phyloP scores from a whole-genome alignment of 2,888 invertebrate species.

The Ophion ellenae region DNA sequence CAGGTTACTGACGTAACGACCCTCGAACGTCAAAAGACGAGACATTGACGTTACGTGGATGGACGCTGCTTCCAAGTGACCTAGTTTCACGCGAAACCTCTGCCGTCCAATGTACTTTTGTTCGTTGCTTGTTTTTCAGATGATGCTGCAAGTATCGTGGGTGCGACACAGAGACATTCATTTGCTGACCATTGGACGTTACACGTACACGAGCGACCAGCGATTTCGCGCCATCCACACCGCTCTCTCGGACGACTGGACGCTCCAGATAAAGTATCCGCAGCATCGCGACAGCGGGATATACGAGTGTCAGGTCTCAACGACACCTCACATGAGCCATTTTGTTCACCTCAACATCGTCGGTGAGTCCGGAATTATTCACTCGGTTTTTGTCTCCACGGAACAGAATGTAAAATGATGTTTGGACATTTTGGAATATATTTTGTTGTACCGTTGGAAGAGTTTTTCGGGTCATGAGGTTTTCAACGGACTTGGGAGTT shows the following conservation, averaged over 20 bases:
- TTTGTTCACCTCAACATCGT: conserved; percentile 95
- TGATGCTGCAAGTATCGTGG: conserved; percentile 94
- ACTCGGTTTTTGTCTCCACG: neutral
- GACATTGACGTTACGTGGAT: neutral
- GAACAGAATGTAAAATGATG: neutral
- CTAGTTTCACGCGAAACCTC: neutral
- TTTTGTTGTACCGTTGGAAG: neutral
- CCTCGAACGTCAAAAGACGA: neutral
- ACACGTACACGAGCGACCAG: conserved; percentile 96
- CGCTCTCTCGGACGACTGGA: conserved; percentile 95
- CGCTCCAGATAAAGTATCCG: conserved; percentile 95
- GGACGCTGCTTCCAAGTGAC: neutral
- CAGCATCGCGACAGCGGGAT: conserved; percentile 95
- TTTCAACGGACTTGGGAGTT: neutral
- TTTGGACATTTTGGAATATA: neutral
- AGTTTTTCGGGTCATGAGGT: neutral
- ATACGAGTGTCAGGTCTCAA: conserved; percentile 97
- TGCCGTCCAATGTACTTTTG: conserved; percentile 7
- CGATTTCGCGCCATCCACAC: conserved; percentile 94
- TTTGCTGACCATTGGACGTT: conserved; percentile 93
- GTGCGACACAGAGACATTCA: conserved; percentile 96
- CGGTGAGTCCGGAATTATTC: conserved; percentile 87
- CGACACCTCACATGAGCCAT: conserved; percentile 96
- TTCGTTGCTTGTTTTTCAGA: conserved; percentile 82
- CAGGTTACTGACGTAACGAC: neutral